These are phyloP conservation scores for Stegodyphus dumicola DNA, from an alignment of 1,140 invertebrate species.

Conservation along the genomic window DNA sequence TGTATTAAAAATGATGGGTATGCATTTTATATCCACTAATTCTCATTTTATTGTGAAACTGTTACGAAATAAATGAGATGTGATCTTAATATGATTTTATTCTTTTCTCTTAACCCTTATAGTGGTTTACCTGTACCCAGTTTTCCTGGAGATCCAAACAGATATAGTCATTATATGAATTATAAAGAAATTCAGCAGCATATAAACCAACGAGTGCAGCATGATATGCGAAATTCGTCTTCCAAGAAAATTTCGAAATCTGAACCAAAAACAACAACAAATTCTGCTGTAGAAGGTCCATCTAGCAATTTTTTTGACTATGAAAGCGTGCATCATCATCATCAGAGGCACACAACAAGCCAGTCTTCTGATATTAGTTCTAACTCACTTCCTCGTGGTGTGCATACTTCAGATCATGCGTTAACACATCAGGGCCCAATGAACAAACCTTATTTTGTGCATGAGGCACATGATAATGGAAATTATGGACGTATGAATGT, in stretches of 20 bases:
- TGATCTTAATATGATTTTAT: no score
- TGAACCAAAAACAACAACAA: neutral
- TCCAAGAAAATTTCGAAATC: neutral
- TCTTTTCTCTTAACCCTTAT: no score
- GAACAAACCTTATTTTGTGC: slow-evolving; percentile 18
- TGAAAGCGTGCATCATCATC: slow-evolving; percentile 11
- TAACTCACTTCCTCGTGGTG: slow-evolving; percentile 34
- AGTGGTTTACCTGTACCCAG: no score
- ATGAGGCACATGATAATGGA: slow-evolving; percentile 12
- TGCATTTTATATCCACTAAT: no score
- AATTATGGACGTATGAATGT: slow-evolving; percentile 47
- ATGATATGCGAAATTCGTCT: neutral
- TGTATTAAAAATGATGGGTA: no score
- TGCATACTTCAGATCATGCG: neutral
- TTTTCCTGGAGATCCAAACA: slow-evolving; percentile 71
- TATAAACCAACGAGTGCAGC: slow-evolving; percentile 69
- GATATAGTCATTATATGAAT: slow-evolving; percentile 83
- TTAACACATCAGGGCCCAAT: neutral
- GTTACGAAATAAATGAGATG: no score
- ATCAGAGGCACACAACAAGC: neutral
- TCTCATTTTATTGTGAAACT: no score
- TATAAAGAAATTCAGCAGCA: slow-evolving; percentile 86
- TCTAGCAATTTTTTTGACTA: neutral
- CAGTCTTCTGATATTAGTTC: slow-evolving; percentile 1
- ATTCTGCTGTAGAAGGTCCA: neutral